Evolutionary conservation across 2,888 invertebrate species (phyloP), one percentile per base, ranked within the genome.

Genomic region (Diarsia mendica): DNA sequence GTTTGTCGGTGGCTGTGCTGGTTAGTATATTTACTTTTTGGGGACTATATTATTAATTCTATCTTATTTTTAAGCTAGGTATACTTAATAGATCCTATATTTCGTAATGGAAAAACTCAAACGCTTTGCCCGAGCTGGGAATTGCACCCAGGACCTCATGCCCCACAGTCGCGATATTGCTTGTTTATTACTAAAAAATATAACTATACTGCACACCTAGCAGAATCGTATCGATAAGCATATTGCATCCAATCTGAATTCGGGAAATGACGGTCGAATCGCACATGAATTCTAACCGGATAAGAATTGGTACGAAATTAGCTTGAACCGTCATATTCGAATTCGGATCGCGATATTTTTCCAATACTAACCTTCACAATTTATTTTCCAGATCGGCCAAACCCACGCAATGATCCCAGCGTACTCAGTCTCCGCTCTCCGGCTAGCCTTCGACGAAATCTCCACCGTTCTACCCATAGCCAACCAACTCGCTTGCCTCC

Each of bases 351-450:
- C 4, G 39, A 4, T 39, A 39, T 53, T n/a, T 53, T 11, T n/a
- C n/a, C 53, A 53, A 53, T n/a, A n/a, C 4, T 49, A 48, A 60
- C 48, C 2, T n/a, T 0, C 10, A 2, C n/a, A 15, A 60, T 69
- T 76, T 80, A 72, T 76, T 68, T 87, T 82, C 13, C 91, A 95
- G 95, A 86, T 95, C 3, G 88, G 90, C 28, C 89, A 88, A 84
- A 90, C 91, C 33, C 89, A 94, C 76, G 95, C 96, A 0, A 95
- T 95, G 95, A 95, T 96, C 5, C 96, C 96, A 20, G 95, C 95
- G 0, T 96, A 96, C 77, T 96, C 96, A 0, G 93, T 96, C 0
- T 92, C 95, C 2, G 96, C 96, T 0, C 82, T 96, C 0, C 94
- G 95, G 0, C 87, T 96, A 0, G 94, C 96, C 0, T 96, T 96